Base-by-base conservation (phyloP, 1,140 invertebrate species). In the Drosophila sulfurigaster region DNA sequence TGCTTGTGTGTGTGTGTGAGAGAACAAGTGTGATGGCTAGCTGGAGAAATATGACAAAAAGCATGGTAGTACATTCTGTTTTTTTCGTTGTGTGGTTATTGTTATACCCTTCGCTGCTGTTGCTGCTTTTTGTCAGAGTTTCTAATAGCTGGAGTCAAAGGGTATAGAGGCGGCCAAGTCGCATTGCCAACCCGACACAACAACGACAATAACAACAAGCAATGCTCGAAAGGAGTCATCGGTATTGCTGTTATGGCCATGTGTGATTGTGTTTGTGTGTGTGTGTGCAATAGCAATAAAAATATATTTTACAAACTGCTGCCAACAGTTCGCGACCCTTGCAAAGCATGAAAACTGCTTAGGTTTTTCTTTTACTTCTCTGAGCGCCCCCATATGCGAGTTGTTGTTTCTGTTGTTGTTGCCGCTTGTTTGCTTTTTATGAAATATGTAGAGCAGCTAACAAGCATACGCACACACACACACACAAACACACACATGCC, bases 271-370 rank as follows among this genome's bases (percentile, higher is more conserved):
- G 25, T 77, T 41, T 15, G 41, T 68, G 60, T 56, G 41, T 49
- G 73, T 83, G 73, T 69, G 73, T 78, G 75, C 80, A 80, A 87
- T 88, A 88, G 83, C 78, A 87, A 87, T 87, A 87, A 87, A 87
- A 87, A 87, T 87, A 87, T 87, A 87, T 87, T 88, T 88, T 88
- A 87, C 83, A 87, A 87, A 87, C 83, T 87, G 83, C 83, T 89
- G 74, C 67, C 77, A 72, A 70, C 73, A 75, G 72, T 71, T 71
- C 73, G 68, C 73, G 73, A 81, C 68, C 76, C 82, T 73, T 77
- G 79, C 66, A 70, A 59, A 70, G 66, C 66, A 80, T 69, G 71
- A 64, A 70, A 80, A 80, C 70, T 75, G 80, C 87, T 88, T 88
- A 73, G 83, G 82, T 82, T 89, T 88, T 81, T 20, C 58, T 46